These are phyloP conservation scores for Helarctos malayanus DNA, from an alignment of 2,797 vertebrate genomes.

Conservation along the genomic window DNA sequence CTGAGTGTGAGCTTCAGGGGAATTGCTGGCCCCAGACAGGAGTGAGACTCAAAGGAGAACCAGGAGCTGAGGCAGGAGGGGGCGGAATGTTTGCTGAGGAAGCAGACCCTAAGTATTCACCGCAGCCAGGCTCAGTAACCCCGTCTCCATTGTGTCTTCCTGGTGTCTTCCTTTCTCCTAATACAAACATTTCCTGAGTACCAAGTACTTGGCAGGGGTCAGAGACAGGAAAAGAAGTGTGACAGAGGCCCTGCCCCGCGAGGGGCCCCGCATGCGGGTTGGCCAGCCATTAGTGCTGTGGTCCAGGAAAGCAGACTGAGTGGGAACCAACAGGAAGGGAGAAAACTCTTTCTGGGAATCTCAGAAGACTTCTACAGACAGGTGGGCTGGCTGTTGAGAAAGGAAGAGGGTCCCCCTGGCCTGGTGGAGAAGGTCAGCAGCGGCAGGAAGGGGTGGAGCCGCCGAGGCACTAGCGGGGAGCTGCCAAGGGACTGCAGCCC, in stretches of 20 bases:
- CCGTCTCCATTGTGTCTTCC: neutral
- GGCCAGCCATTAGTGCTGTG: neutral
- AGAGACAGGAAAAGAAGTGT: neutral
- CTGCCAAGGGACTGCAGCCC: rapidly evolving
- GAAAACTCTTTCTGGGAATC: neutral
- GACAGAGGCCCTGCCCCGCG: neutral
- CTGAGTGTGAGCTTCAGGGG: neutral
- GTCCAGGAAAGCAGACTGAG: neutral
- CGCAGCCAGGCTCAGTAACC: neutral
- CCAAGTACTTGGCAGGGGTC: neutral
- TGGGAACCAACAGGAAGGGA: neutral
- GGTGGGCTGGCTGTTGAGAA: neutral
- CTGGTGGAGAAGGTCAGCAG: neutral
- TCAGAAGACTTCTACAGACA: neutral
- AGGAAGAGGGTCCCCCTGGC: neutral
- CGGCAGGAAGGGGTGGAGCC: rapidly evolving
- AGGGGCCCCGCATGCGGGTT: rapidly evolving
- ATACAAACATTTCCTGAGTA: neutral
- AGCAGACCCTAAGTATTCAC: neutral
- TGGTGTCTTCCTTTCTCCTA: neutral
- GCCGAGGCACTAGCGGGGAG: neutral
- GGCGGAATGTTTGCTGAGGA: neutral
- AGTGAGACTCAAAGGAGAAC: no score
- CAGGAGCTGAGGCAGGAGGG: rapidly evolving
- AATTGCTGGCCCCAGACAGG: rapidly evolving